Evolutionary conservation across 2,888 invertebrate species (phyloP).

Genomic region (Busseola fusca): DNA sequence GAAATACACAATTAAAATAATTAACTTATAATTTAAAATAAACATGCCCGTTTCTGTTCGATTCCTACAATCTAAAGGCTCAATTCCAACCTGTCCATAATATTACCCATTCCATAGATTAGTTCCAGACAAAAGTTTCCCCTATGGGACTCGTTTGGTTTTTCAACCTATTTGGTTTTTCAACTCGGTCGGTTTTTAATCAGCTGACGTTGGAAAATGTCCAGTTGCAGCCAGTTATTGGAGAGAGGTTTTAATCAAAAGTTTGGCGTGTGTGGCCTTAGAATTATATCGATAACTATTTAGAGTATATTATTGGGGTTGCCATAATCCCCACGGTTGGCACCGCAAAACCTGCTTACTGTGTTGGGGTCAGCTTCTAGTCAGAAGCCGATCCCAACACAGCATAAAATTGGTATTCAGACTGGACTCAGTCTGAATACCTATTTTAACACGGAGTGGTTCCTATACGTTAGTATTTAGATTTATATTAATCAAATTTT

Average conservation of each 20-base stretch:
- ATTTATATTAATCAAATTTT: too few relatives aligned
- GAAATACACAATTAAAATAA: too few relatives aligned
- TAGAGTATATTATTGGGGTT: constrained; percentile 29
- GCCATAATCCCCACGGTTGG: too few relatives aligned
- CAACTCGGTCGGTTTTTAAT: constrained; percentile 76
- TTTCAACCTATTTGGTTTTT: constrained; percentile 58
- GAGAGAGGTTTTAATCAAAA: constrained; percentile 65
- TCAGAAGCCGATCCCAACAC: too few relatives aligned
- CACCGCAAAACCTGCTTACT: too few relatives aligned
- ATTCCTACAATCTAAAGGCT: constrained; percentile 3
- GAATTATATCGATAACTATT: constrained; percentile 42
- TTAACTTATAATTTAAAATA: constrained; percentile 4
- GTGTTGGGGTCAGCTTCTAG: background rate
- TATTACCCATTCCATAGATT: constrained; percentile 51
- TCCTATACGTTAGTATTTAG: too few relatives aligned
- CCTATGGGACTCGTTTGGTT: constrained; percentile 42
- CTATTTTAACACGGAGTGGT: too few relatives aligned
- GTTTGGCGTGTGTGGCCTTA: constrained; percentile 49
- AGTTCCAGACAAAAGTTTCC: constrained; percentile 56
- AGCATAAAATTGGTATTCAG: too few relatives aligned
- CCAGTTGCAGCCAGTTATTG: constrained; percentile 70
- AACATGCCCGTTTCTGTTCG: background rate
- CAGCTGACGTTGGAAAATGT: constrained; percentile 76
- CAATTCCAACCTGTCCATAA: constrained; percentile 24
- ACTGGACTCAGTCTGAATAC: too few relatives aligned